These are phyloP conservation scores for Peromyscus attwateri DNA, from an alignment of 2,797 vertebrate genomes.

Conservation along the genomic window DNA sequence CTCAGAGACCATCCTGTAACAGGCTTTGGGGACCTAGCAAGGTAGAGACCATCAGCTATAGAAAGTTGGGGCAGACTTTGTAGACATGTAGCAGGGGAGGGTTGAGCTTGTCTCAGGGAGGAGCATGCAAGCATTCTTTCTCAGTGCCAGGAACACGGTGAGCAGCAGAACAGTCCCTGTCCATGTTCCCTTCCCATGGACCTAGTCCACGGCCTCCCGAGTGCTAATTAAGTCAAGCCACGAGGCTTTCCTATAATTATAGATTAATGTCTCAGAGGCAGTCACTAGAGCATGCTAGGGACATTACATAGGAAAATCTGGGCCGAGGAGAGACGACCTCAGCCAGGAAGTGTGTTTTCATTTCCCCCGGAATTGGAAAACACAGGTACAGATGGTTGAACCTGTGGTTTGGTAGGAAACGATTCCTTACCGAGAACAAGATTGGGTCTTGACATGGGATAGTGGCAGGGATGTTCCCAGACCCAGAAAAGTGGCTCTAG, in stretches of 20 bases:
- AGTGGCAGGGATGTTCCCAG: neutral
- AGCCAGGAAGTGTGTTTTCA: neutral
- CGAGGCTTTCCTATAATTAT: neutral
- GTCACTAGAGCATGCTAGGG: neutral
- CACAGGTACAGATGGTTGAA: neutral
- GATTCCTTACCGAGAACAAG: neutral
- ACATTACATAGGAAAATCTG: neutral
- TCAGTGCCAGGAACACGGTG: fast-evolving
- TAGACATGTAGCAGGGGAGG: neutral
- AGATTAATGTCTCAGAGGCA: neutral
- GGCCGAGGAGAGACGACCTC: neutral
- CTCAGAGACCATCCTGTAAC: fast-evolving
- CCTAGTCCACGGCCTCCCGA: fast-evolving
- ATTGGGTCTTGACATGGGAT: neutral
- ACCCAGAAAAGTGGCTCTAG: neutral
- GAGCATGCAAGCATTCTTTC: fast-evolving
- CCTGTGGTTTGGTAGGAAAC: neutral
- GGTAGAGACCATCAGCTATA: fast-evolving
- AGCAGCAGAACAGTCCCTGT: no score
- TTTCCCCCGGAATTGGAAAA: neutral
- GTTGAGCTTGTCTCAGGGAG: neutral
- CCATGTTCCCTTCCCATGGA: fast-evolving
- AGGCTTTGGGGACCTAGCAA: neutral
- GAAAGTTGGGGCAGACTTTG: fast-evolving
- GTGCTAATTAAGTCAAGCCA: neutral